These are phyloP conservation scores for Cynoglossus semilaevis DNA, from an alignment of 2,113 vertebrate genomes.

Conservation along the genomic window DNA sequence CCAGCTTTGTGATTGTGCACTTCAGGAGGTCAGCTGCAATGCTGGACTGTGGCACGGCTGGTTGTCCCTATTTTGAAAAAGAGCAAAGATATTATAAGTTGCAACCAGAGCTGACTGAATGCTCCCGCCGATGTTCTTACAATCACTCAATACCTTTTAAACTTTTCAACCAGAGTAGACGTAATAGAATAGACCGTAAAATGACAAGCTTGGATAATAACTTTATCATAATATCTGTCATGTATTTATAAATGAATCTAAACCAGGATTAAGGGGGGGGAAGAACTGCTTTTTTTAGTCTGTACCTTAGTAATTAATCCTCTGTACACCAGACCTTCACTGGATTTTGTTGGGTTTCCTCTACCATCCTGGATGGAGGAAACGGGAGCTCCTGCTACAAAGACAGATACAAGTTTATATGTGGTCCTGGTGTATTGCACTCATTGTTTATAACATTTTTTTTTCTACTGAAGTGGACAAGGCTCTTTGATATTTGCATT, in stretches of 20 bases:
- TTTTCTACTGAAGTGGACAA: too few species aligned
- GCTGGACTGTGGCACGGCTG: conserved; percentile 85
- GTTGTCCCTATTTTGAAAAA: conserved; percentile 82
- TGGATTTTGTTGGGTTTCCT: conserved; percentile 84
- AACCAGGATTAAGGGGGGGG: background rate
- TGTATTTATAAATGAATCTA: background rate
- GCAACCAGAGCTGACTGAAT: background rate
- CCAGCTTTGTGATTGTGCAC: conserved; percentile 86
- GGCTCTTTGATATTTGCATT: too few species aligned
- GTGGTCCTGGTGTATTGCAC: too few species aligned
- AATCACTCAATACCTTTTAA: too few species aligned
- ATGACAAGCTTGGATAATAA: too few species aligned
- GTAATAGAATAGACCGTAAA: too few species aligned
- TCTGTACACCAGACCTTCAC: conserved; percentile 81
- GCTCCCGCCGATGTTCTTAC: too few species aligned
- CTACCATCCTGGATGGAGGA: conserved; percentile 85
- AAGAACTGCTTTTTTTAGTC: background rate
- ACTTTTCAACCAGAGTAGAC: too few species aligned
- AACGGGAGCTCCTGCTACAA: conserved; percentile 73
- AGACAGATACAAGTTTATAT: background rate
- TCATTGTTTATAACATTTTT: too few species aligned
- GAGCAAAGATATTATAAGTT: background rate
- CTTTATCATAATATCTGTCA: too few species aligned
- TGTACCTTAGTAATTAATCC: conserved; percentile 95
- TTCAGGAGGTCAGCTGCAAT: conserved; percentile 90